Conservation (phyloP, 1,140 invertebrate species). For the Megalopta genalis region DNA sequence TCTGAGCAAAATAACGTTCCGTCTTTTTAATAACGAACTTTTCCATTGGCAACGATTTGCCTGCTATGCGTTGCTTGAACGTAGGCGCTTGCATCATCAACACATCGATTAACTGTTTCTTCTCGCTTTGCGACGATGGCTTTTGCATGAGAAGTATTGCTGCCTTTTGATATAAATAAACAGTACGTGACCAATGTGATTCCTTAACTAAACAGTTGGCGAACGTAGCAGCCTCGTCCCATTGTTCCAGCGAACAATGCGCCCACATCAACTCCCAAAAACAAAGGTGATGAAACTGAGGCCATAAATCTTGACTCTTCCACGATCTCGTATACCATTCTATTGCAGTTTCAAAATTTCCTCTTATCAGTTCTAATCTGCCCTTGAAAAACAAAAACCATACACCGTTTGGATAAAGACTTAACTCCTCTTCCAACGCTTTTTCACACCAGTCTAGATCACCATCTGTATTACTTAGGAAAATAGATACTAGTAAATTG, state of each 20-base stretch:
- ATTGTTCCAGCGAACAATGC: slow-evolving; percentile 85
- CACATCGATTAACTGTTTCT: slow-evolving; percentile 79
- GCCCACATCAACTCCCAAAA: slow-evolving; percentile 98
- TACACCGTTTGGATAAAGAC: slow-evolving; percentile 90
- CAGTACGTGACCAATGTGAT: slow-evolving; percentile 94
- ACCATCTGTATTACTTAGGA: slow-evolving; percentile 89
- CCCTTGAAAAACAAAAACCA: slow-evolving; percentile 96
- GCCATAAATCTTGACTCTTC: slow-evolving; percentile 92
- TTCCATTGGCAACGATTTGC: slow-evolving; percentile 97
- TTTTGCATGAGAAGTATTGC: slow-evolving; percentile 88
- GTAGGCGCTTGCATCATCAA: slow-evolving; percentile 88
- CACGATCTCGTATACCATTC: slow-evolving; percentile 91
- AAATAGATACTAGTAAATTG: slow-evolving; percentile 91
- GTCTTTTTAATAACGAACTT: slow-evolving; percentile 95
- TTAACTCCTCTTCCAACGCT: slow-evolving; percentile 86
- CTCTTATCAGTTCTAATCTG: slow-evolving; percentile 90
- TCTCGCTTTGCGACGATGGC: slow-evolving; percentile 80
- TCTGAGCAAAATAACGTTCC: slow-evolving; percentile 88
- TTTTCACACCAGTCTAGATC: slow-evolving; percentile 88
- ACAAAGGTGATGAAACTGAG: slow-evolving; percentile 96
- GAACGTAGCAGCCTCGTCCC: slow-evolving; percentile 87
- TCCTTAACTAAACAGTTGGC: slow-evolving; percentile 87
- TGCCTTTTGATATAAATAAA: slow-evolving; percentile 94
- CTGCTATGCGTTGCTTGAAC: slow-evolving; percentile 94
- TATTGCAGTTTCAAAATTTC: slow-evolving; percentile 88